These are phyloP conservation scores for Drosophila saltans DNA, from an alignment of 1,140 invertebrate species.

Conservation along the genomic window DNA sequence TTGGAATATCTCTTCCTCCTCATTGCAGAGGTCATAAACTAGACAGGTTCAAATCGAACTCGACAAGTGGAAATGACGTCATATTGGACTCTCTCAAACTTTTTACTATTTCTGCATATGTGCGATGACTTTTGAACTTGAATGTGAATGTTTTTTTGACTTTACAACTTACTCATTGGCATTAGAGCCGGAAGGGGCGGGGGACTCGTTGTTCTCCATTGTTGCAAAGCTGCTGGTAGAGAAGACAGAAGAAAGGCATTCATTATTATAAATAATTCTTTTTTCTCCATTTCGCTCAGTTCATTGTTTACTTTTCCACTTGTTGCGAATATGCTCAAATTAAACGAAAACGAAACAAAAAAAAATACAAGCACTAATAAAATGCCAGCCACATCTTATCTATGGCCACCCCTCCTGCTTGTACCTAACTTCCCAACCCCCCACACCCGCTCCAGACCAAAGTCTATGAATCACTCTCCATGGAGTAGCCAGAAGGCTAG, in stretches of 20 bases:
- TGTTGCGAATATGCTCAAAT: conserved; percentile 27
- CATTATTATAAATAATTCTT: conserved; percentile 4
- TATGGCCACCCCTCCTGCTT: conserved; percentile 7
- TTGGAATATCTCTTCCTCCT: background rate
- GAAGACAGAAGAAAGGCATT: background rate
- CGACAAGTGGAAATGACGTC: conserved; percentile 39
- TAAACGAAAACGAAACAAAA: conserved; percentile 27
- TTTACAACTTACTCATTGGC: conserved; percentile 66
- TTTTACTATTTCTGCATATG: conserved; percentile 29
- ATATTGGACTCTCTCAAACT: background rate
- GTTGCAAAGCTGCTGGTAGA: conserved; percentile 20
- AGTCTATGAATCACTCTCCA: conserved; percentile 39
- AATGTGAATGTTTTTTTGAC: conserved; percentile 4
- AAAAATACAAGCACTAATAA: conserved; percentile 10
- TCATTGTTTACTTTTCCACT: conserved; percentile 22
- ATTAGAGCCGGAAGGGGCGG: conserved; percentile 68
- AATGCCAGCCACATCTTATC: conserved; percentile 59
- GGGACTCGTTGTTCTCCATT: conserved; percentile 73
- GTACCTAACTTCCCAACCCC: background rate
- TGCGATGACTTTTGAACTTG: conserved; percentile 28
- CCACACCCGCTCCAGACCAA: background rate
- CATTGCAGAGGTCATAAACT: too few relatives aligned
- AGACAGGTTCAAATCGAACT: background rate
- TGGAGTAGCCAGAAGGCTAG: conserved; percentile 22
- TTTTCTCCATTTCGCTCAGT: too few relatives aligned